These are phyloP conservation scores for Argya squamiceps DNA, from an alignment of 2,797 vertebrate species.

Conservation along the genomic window DNA sequence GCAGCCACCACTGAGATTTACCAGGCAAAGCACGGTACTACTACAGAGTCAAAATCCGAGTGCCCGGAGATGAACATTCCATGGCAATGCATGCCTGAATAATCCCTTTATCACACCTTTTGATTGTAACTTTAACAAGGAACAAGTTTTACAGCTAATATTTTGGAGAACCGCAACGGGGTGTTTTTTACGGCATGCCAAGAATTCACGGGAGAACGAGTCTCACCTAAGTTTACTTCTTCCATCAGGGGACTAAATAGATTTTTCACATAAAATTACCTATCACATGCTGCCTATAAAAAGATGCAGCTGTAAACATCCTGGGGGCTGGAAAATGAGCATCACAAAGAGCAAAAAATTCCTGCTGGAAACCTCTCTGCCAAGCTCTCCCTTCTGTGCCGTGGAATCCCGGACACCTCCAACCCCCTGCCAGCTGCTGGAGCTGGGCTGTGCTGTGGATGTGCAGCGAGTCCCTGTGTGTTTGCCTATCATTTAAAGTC, in stretches of 20 bases:
- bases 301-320: slow-evolving; percentile 37
- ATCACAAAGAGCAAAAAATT: neutral
- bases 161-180: neutral
- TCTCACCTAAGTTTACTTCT: slow-evolving; percentile 43
- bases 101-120: slow-evolving; percentile 25
- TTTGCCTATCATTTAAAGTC: neutral
- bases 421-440: neutral
- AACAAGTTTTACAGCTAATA: slow-evolving; percentile 45
- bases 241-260: slow-evolving; percentile 26
- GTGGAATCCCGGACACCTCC: fast-evolving
- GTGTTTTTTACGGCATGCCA: neutral
- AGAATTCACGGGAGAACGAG: neutral
- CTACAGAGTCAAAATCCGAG: neutral
- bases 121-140: slow-evolving; percentile 58
- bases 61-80: neutral
- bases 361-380: neutral
- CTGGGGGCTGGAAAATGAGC: neutral
- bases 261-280: slow-evolving; percentile 43
- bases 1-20: neutral
- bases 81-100: slow-evolving; percentile 1
- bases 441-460: neutral
- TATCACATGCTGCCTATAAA: slow-evolving; percentile 20
- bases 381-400: neutral
- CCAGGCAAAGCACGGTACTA: neutral
- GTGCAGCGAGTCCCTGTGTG: neutral